Conservation (phyloP, 2,797 vertebrate species). For the Neosilurus mollespiculum region DNA sequence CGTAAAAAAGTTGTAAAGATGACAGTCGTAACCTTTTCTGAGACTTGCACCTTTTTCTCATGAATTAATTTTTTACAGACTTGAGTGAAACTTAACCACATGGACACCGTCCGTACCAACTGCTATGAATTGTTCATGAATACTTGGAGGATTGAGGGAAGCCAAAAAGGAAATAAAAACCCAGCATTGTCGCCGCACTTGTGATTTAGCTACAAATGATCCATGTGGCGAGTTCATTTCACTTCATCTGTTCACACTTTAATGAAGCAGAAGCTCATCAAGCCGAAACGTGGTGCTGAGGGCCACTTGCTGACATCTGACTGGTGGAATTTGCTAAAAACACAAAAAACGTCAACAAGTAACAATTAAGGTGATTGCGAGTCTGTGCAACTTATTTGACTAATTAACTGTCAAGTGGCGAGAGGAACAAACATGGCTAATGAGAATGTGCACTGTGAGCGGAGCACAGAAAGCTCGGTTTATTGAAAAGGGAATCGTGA, state of each 20-base stretch:
- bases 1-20: background rate
- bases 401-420: constrained; percentile 58
- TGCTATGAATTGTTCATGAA: background rate
- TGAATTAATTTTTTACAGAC: background rate
- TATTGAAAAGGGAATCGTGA: constrained; percentile 29
- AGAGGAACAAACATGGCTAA: constrained; percentile 48
- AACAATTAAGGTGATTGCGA: constrained; percentile 59
- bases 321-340: background rate
- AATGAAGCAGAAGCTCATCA: constrained; percentile 28
- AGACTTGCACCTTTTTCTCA: background rate
- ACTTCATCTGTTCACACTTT: constrained; percentile 5
- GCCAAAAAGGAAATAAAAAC: background rate
- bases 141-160: background rate
- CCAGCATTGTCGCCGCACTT: no score
- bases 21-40: no score
- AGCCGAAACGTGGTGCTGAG: background rate
- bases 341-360: constrained; percentile 22
- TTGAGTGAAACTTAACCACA: background rate
- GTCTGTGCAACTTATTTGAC: constrained; percentile 55
- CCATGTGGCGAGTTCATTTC: background rate
- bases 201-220: background rate
- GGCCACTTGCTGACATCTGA: constrained; percentile 4
- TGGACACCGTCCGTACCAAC: background rate
- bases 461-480: constrained; percentile 32
- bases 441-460: constrained; percentile 50